Base-by-base conservation (phyloP, 1,140 invertebrate genomes). In the Hyles euphorbiae region DNA sequence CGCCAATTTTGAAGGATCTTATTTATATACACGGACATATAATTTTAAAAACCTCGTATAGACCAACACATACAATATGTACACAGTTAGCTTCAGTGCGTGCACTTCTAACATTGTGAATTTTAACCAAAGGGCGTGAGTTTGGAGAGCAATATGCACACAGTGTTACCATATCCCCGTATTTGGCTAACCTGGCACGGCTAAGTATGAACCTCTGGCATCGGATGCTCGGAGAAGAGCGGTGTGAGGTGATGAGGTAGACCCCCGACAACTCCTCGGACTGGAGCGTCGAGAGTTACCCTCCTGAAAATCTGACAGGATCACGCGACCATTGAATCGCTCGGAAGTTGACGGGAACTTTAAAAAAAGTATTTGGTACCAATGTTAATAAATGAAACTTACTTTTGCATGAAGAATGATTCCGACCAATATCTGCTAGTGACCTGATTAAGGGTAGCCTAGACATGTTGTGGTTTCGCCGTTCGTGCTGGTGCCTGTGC, bases 351-450 rank as follows among this genome's bases (percentile, higher is more conserved):
- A 56, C 52, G 45, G 49, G 45, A 12, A 65, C 32, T 48, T 11
- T 11, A 56, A 32, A 32, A 55, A 44, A 46, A 48, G 47, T 34
- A 48, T 47, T 12, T 2, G n/a, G 5, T 55, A 47, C 9, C 8
- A 33, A 33, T 22, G 4, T 56, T 56, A 47, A 34, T n/a, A 4
- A 48, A 56, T n/a, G 9, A 51, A 43, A 94, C 96, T 96, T 92
- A 97, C 97, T 98, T 93, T 97, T 97, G 50, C 95, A 96, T 12
- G 97, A 96, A 12, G 98, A 98, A 88, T 98, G 96, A 88, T 98
- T 98, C 68, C 95, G 93, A 67, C 98, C 97, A 75, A 99, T 99
- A 78, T 99, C 98, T 12, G 98, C 97, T 64, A 99, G 90, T 6
- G 98, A 99, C 66, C 98, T 91, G 68, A 99, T 99, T 54, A 99